Evolutionary conservation across 1,140 invertebrate species (phyloP).

Genomic region (Magallana gigas): DNA sequence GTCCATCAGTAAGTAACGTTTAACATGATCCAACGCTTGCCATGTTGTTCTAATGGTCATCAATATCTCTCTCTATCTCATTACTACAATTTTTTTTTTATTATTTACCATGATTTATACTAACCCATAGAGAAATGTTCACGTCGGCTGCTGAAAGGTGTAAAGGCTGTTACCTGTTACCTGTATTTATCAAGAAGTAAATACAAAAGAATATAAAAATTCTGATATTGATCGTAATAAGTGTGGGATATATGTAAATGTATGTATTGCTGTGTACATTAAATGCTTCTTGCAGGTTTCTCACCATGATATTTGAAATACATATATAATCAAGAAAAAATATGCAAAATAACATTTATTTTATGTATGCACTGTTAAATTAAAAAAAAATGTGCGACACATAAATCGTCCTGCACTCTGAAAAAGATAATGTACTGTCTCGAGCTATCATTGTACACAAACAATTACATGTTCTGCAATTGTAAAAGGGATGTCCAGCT

Average conservation of each 20-base stretch:
- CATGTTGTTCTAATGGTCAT: constrained; percentile 5
- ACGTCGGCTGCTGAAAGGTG: neutral
- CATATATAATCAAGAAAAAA: neutral
- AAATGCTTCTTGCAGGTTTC: neutral
- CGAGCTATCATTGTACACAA: too few species aligned
- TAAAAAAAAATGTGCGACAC: too few species aligned
- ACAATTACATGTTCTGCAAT: neutral
- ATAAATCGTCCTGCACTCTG: too few species aligned
- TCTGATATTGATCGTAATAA: too few species aligned
- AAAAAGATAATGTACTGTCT: too few species aligned
- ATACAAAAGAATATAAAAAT: too few species aligned
- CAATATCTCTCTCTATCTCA: constrained; percentile 14
- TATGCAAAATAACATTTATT: neutral
- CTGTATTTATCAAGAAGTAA: too few species aligned
- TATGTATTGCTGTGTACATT: too few species aligned
- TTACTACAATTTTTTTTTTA: constrained; percentile 27
- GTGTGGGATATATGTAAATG: too few species aligned
- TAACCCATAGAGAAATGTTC: constrained; percentile 34
- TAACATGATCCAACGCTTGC: constrained; percentile 24
- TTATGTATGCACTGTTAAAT: too few species aligned
- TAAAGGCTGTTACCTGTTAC: neutral
- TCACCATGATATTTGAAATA: too few species aligned
- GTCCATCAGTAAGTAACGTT: constrained; percentile 42
- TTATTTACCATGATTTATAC: constrained; percentile 30
- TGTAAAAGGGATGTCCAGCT: neutral